phyloP scores from a whole-genome alignment of 2,113 vertebrate genomes.

The Himantopus leucocephalus region DNA sequence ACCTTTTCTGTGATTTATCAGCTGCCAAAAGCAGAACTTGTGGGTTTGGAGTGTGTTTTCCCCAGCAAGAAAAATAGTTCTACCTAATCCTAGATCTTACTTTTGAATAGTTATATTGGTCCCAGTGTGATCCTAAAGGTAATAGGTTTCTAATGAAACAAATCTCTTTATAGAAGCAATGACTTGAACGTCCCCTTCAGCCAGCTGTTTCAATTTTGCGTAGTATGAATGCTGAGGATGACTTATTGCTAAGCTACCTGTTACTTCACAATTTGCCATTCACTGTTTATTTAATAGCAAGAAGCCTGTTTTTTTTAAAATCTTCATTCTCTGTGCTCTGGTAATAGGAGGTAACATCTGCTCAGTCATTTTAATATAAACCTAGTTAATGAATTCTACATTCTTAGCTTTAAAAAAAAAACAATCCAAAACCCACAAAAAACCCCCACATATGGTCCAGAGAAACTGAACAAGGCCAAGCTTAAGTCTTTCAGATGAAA shows the following conservation, averaged over 20 bases:
- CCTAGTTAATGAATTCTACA: neutral
- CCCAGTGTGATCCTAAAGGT: neutral
- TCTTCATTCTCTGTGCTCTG: neutral
- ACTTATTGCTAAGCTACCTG: neutral
- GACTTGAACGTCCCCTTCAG: neutral
- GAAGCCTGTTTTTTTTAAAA: neutral
- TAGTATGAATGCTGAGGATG: neutral
- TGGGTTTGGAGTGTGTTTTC: neutral
- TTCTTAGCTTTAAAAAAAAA: neutral
- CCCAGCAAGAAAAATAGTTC: neutral
- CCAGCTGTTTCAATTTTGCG: neutral
- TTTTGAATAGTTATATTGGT: neutral
- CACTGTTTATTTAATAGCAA: neutral
- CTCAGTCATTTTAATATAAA: neutral
- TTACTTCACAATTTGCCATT: neutral
- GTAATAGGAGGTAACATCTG: neutral
- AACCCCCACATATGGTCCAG: rapidly evolving
- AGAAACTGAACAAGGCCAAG: neutral
- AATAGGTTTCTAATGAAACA: neutral
- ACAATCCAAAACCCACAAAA: too few relatives aligned
- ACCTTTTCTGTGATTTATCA: neutral
- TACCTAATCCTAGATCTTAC: neutral
- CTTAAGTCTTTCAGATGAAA: neutral
- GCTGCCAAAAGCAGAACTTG: neutral
- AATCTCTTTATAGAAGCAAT: neutral